Percentiles rank a stretch among this genome's conserved stretches.
These are phyloP conservation scores for Drosophila mojavensis DNA, from an alignment of 1,140 invertebrate species.

Conservation along the genomic window DNA sequence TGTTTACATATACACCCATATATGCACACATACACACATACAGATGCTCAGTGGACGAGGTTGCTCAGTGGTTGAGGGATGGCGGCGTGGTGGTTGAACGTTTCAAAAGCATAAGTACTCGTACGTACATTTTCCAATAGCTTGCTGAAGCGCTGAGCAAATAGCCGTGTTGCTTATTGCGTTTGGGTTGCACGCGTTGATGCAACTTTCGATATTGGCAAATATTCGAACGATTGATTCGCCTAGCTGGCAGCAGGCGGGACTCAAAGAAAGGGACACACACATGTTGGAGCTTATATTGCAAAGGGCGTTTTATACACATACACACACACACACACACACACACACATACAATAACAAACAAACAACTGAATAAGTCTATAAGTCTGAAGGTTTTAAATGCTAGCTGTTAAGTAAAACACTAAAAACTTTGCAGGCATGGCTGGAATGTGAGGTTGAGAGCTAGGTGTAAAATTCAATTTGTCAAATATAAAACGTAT, in stretches of 20 bases:
- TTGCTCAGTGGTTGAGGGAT: not conserved
- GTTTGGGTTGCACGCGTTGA: conserved; percentile 12
- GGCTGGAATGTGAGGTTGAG: not conserved
- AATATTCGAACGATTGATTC: conserved; percentile 10
- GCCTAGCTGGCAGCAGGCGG: not conserved
- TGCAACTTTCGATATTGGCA: conserved; percentile 32
- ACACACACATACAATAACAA: too few relatives aligned
- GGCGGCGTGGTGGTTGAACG: not conserved
- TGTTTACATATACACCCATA: conserved; percentile 32
- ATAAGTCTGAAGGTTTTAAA: not conserved
- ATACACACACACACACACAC: conserved; percentile 3
- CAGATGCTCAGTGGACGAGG: not conserved
- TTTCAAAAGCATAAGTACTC: conserved; percentile 19
- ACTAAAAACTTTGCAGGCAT: not conserved
- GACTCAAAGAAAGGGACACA: too few relatives aligned
- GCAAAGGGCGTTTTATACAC: not conserved
- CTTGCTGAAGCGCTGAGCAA: conserved; percentile 29
- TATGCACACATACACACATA: conserved; percentile 5
- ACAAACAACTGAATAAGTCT: conserved; percentile 8
- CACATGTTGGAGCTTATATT: conserved; percentile 5
- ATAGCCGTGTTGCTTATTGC: conserved; percentile 36
- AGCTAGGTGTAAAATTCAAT: too few relatives aligned
- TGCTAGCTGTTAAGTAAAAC: not conserved
- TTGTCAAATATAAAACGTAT: too few relatives aligned
- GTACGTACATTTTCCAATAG: conserved; percentile 16